Conservation (phyloP, 2,113 vertebrate genomes). For the Nansenia antarctica region DNA sequence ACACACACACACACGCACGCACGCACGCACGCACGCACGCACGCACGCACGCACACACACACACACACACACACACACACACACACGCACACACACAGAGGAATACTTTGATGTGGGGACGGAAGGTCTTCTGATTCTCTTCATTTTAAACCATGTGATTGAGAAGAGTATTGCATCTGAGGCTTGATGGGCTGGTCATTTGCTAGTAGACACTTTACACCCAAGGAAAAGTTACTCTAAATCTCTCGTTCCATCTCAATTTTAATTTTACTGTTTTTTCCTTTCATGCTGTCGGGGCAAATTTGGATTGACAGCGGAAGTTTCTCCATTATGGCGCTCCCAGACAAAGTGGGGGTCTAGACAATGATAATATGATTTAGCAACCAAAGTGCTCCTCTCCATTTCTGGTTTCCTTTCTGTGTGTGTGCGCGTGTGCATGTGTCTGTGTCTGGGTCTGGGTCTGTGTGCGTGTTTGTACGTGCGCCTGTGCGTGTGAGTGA, state of each 20-base stretch:
- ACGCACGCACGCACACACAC: background rate
- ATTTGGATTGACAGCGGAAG: background rate
- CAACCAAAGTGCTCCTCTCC: constrained; percentile 20
- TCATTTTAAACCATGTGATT: background rate
- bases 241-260: background rate
- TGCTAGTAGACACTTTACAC: background rate
- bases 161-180: background rate
- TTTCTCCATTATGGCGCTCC: constrained; percentile 2
- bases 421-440: constrained; percentile 6
- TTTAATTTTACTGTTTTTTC: background rate
- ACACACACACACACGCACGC: background rate
- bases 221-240: background rate
- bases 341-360: constrained; percentile 40
- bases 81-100: too few species aligned
- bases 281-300: background rate
- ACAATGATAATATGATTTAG: constrained; percentile 50
- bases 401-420: background rate
- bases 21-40: background rate
- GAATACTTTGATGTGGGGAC: too few species aligned
- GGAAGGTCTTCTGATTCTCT: background rate
- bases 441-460: constrained; percentile 2
- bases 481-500: background rate
- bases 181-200: background rate
- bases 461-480: constrained; percentile 5
- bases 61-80: background rate